Conservation (phyloP, 2,797 vertebrate genomes). For the Tiaroga cobitis region DNA sequence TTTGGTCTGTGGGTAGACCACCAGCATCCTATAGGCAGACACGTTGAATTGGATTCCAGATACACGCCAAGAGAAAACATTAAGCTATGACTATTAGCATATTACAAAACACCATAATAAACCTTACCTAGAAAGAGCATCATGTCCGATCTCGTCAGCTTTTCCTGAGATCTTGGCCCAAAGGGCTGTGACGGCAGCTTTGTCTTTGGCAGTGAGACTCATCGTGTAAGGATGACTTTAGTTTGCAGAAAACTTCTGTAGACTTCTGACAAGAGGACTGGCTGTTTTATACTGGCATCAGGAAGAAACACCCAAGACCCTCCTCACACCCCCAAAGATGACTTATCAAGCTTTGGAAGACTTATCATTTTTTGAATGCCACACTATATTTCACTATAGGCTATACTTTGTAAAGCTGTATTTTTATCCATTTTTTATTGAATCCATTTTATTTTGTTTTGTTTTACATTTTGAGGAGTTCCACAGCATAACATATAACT, state of each 20-base stretch:
- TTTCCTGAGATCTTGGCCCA: slow-evolving; percentile 67
- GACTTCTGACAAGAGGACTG: background rate
- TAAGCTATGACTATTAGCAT: background rate
- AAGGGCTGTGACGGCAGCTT: slow-evolving; percentile 67
- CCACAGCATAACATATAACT: background rate
- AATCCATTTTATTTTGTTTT: background rate
- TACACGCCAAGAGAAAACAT: background rate
- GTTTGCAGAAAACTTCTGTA: slow-evolving; percentile 48
- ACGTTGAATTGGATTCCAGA: background rate
- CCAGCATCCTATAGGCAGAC: slow-evolving; percentile 73
- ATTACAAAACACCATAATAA: background rate
- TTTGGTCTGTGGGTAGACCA: slow-evolving; percentile 80
- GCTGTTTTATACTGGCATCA: slow-evolving; percentile 53
- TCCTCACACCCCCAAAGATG: slow-evolving; percentile 26
- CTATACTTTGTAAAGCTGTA: background rate
- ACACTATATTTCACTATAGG: background rate
- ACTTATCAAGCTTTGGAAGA: slow-evolving; percentile 17
- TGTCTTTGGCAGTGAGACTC: slow-evolving; percentile 78
- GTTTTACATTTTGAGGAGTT: background rate
- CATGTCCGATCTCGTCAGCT: slow-evolving; percentile 58
- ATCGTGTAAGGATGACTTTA: slow-evolving; percentile 60
- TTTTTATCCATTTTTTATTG: too few species aligned
- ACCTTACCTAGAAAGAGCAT: slow-evolving; percentile 78
- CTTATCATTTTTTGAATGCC: background rate
- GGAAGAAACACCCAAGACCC: slow-evolving; percentile 37